A percentile compares a stretch with the other conserved stretches of the same genome.
Evolutionary conservation across 2,888 invertebrate genomes (phyloP).

Genomic region (Agrypnus murinus): DNA sequence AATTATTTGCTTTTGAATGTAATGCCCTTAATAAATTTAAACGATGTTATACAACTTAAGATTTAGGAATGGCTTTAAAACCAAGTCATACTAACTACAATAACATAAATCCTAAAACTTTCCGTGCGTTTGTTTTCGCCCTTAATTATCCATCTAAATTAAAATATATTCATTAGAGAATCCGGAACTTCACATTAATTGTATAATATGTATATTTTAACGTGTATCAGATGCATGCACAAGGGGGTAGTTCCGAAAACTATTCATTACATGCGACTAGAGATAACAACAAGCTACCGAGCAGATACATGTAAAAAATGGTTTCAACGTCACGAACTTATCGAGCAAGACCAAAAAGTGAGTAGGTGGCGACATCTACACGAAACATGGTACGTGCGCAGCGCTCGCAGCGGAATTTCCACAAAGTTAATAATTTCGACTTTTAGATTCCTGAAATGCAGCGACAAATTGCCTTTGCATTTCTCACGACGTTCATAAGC

Average conservation of each 20-base stretch:
- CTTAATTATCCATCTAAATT: conserved; percentile 38
- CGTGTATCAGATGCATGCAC: conserved; percentile 46
- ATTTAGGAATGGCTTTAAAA: conserved; percentile 23
- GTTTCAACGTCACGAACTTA: conserved; percentile 35
- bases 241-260: conserved; percentile 46
- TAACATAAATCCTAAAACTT: conserved; percentile 35
- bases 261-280: conserved; percentile 38
- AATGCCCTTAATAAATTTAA: neutral
- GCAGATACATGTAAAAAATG: conserved; percentile 30
- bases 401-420: conserved; percentile 37
- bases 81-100: conserved; percentile 26
- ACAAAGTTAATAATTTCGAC: conserved; percentile 27
- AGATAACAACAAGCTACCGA: conserved; percentile 41
- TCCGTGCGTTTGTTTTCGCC: conserved; percentile 22
- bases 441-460: conserved; percentile 46
- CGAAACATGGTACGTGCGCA: conserved; percentile 29
- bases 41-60: neutral
- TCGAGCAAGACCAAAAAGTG: conserved; percentile 24
- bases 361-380: conserved; percentile 47
- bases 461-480: conserved; percentile 46
- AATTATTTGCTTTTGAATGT: too few species aligned
- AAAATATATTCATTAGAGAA: conserved; percentile 48
- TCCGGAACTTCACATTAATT: conserved; percentile 29
- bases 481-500: conserved; percentile 40
- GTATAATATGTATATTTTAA: conserved; percentile 43